Conservation (phyloP, 2,113 vertebrate species). For the Paradoxurus hermaphroditus region DNA sequence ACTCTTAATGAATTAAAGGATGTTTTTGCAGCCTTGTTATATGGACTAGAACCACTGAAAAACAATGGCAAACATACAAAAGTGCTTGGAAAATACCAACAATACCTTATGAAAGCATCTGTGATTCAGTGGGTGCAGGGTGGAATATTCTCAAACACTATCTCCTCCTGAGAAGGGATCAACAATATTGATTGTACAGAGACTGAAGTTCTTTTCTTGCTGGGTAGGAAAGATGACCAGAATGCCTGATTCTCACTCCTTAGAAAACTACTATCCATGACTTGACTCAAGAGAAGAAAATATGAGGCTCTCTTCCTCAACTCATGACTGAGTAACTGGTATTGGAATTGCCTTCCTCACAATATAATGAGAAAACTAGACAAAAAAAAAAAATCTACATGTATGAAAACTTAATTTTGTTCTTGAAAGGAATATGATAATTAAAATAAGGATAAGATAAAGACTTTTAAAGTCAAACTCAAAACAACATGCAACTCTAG, state of each 20-base stretch:
- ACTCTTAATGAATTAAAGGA: neutral
- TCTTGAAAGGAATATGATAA: neutral
- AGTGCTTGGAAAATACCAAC: neutral
- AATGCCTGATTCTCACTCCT: neutral
- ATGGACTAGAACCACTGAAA: neutral
- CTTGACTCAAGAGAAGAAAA: neutral
- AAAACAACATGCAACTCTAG: neutral
- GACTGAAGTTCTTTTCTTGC: neutral
- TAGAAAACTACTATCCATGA: neutral
- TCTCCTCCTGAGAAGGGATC: neutral
- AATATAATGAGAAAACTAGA: neutral
- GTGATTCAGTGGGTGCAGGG: neutral
- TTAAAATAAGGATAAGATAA: conserved; percentile 9
- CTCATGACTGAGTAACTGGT: neutral
- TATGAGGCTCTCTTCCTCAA: neutral
- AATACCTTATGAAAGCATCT: neutral
- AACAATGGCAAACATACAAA: neutral
- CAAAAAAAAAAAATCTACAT: neutral
- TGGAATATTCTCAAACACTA: neutral
- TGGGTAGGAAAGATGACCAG: neutral
- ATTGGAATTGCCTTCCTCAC: neutral
- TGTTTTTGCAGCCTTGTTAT: neutral
- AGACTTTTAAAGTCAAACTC: neutral
- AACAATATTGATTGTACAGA: neutral
- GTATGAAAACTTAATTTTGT: neutral